Base-by-base conservation (phyloP, 1,140 invertebrate genomes). In the Stegodyphus mimosarum region DNA sequence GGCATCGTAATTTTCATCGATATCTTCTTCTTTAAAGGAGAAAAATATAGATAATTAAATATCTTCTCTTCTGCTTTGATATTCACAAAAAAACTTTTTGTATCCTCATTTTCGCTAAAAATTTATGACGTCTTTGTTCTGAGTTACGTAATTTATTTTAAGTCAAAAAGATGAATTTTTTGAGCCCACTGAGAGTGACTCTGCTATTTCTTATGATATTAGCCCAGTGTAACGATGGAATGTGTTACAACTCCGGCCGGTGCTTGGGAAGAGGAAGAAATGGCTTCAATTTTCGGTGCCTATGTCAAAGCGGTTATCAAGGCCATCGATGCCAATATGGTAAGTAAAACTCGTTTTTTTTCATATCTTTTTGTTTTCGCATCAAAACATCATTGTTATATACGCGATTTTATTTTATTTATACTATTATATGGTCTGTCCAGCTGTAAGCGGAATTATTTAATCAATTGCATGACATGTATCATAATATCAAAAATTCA, bases 201-300 rank as follows among this genome's bases (percentile, higher is more conserved):
- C n/a, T 78, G 49, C 51, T 87, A 33, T 77, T 87, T 72, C 48
- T 84, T 79, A 52, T 86, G 85, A 64, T 88, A n/a, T 10, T 88
- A 92, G 91, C 89, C 49, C 88, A 90, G 77, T 92, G 91, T 81
- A 89, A 90, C 33, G 86, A 88, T 60, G 89, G 89, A 17, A 66
- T 90, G 49, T 90, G 90, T 76, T 89, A 90, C 74, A 90, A 90
- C 71, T 90, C 90, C 5, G 90, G 90, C 80, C 87, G 87, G 33
- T 90, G 90, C 75, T 71, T 88, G 9, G 87, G 86, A 3, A 63
- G 87, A 60, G 81, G 81, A 76, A 74, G 72, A 70, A 55, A 6
- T 70, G 81, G 81, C 50, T 50, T 74, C 5, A 88, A 88, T 10
- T 87, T 89, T 74, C 72, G 90, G 10, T 90, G 90, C 70, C 60